These are phyloP conservation scores for Benitochromis conjunctus DNA, from an alignment of 2,113 vertebrate species.

Conservation along the genomic window DNA sequence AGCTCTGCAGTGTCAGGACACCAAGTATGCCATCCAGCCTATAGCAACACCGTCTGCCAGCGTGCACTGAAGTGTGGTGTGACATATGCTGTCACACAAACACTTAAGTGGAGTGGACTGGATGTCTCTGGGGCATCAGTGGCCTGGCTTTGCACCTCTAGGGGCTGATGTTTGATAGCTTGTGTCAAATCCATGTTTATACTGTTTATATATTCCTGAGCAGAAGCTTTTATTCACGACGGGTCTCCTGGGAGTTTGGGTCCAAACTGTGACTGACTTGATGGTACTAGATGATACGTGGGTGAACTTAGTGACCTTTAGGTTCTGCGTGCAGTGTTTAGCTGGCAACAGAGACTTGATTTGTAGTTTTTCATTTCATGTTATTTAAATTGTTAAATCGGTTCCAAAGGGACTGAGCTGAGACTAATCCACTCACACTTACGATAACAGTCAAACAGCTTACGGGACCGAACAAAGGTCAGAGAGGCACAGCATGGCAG, in stretches of 20 bases:
- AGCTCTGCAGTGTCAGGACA: not conserved
- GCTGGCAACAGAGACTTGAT: not conserved
- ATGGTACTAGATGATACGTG: not conserved
- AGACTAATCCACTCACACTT: not conserved
- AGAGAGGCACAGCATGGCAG: not conserved
- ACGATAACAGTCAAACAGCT: not conserved
- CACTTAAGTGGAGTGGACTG: conserved; percentile 19
- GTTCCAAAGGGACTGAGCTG: not conserved
- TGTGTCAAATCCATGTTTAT: conserved; percentile 6
- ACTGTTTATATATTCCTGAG: not conserved
- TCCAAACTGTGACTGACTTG: not conserved
- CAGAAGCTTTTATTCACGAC: not conserved
- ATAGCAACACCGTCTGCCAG: not conserved
- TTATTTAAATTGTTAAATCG: not conserved
- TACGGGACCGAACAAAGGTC: not conserved
- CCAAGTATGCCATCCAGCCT: not conserved
- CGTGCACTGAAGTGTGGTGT: not conserved
- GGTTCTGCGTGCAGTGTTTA: not conserved
- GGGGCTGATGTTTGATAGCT: not conserved
- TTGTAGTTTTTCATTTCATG: rapidly evolving
- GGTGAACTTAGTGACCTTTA: conserved; percentile 3
- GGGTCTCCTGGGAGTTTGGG: not conserved
- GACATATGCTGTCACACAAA: conserved; percentile 26
- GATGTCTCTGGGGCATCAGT: not conserved
- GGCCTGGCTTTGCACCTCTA: conserved; percentile 3